Evolutionary conservation across 2,888 invertebrate species (phyloP), one percentile per base, ranked within the genome.

Genomic region (Scelioninae gen. 1): DNA sequence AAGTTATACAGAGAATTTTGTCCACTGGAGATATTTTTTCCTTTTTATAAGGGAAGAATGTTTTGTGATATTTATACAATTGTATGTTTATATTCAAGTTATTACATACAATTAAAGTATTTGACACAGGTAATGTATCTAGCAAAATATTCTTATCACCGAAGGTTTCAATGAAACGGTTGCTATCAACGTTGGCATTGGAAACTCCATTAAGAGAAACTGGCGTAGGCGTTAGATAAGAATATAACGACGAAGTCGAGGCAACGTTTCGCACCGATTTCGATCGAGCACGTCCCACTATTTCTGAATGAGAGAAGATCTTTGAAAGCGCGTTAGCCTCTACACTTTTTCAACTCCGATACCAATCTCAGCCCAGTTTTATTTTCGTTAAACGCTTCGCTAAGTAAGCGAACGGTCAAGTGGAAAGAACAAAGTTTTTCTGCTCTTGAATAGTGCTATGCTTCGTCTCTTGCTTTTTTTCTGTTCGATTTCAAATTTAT

Each of bases 191-290:
- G 69, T 34, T 80, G 85, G 84, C 85, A 85, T 84, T 86, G 84
- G 83, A 82, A 86, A 80, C 81, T 86, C 85, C 80, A 85, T 86
- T 84, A 83, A 84, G 78, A 77, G 75, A 75, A 76, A 69, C 66
- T 66, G 84, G 77, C 82, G 86, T 86, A 82, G 86, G 86, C 84
- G 86, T 85, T 60, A 77, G 86, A 86, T 86, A 86, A 86, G 86
- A 86, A 76, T 65, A 79, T 84, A 83, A 83, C 83, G 63, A 72
- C 83, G 72, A 51, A 72, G 32, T 38, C 69, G 81, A 78, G 68
- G 68, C 60, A 68, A 56, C 77, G 51, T 69, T 78, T 82, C 74
- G 77, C 77, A 55, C 62, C 66, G 49, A 71, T 66, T 75, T 76
- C 76, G 76, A 79, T 79, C 80, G 66, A 76, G 51, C 76, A 83